phyloP scores from a whole-genome alignment of 2,888 invertebrate genomes.

The Phasia obesa region DNA sequence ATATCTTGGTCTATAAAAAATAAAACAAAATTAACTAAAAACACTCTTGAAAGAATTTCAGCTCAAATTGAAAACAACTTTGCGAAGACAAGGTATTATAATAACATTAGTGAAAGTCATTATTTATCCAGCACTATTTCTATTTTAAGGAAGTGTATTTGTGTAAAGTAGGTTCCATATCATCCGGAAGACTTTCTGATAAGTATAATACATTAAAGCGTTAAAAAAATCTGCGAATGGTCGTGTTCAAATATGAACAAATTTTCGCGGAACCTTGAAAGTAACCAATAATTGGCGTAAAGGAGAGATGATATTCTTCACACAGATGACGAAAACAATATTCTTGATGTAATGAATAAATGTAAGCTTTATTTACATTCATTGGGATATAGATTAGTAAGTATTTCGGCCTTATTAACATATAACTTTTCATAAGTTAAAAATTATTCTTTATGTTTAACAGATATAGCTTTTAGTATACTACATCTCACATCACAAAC shows the following conservation, averaged over 20 bases:
- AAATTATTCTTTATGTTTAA: neutral
- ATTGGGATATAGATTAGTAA: neutral
- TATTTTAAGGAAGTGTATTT: constrained; percentile 8
- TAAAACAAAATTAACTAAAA: constrained; percentile 6
- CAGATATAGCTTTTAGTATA: constrained; percentile 19
- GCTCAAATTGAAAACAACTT: constrained; percentile 13
- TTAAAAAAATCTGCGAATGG: no score
- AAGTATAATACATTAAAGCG: constrained; percentile 18
- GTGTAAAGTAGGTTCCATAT: constrained; percentile 18
- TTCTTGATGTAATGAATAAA: neutral
- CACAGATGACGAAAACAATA: neutral
- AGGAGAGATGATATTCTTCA: constrained; percentile 26
- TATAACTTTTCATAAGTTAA: no score
- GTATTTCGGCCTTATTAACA: no score
- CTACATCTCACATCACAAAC: neutral
- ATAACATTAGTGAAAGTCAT: no score
- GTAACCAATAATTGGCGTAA: constrained; percentile 25
- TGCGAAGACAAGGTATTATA: constrained; percentile 25
- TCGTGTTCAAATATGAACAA: constrained; percentile 1
- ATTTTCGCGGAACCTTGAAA: constrained; percentile 20
- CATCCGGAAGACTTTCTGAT: constrained; percentile 17
- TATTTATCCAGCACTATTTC: neutral
- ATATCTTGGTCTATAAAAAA: constrained; percentile 15
- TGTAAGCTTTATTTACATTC: constrained; percentile 10
- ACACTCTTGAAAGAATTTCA: neutral